Evolutionary conservation across 2,888 invertebrate species (phyloP), one percentile per base, ranked within the genome.

Genomic region (Tenthredo amoena): DNA sequence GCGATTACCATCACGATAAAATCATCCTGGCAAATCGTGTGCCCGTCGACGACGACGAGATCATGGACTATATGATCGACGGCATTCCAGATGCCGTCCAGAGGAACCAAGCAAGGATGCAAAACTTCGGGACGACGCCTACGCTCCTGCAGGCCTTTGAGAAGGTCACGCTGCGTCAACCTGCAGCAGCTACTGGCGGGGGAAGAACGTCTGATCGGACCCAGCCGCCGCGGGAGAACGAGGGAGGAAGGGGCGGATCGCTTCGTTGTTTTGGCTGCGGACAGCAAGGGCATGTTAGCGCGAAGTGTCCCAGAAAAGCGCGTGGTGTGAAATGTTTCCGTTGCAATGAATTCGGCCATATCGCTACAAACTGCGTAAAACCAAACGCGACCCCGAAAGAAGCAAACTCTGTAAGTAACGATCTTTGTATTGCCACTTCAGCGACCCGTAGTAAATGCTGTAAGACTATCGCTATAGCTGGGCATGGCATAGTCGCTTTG

Each of bases 291-390:
- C 77, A 85, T 50, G 37, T 85, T 10, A 85, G 85, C n/a, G 34
- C 55, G 77, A 62, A 62, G 21, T 85, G 86, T 37, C 76, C 50
- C 12, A 40, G 12, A 4, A 86, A 68, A 37, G 40, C 47, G 3
- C 85, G 68, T 26, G 84, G 84, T 15, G 12, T n/a, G 15, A 86
- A 86, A 74, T 86, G 87, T 65, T 86, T 87, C 21, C 21, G 43
- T n/a, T 87, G 86, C 47, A 55, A 83, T 18, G 58, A 84, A n/a
- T 77, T 62, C 26, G 87, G 87, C 26, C 86, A 87, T 55, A 87
- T 86, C 72, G 85, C 85, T 1, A 5, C 86, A 7, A 86, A 83
- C 21, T 85, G 85, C 21, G 4, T 68, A n/a, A 79, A 58, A 76
- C 47, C 26, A 7, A 26, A 31, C 4, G 21, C 37, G 18, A 21